These are phyloP conservation scores for Rhagoletis zephyria DNA, from an alignment of 1,140 invertebrate genomes.

Conservation along the genomic window DNA sequence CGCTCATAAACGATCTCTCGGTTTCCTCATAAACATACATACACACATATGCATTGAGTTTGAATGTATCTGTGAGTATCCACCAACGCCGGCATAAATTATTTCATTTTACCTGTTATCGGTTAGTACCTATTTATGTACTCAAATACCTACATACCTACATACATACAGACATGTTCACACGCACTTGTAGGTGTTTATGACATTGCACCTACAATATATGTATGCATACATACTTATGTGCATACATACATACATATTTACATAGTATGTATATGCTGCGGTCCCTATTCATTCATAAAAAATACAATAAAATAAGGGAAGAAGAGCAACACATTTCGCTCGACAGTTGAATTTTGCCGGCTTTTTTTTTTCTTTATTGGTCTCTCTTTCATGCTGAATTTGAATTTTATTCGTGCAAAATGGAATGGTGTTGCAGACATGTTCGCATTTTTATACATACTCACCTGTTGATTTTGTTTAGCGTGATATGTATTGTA, in stretches of 20 bases:
- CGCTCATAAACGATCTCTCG: neutral
- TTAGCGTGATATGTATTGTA: neutral
- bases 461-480: slow-evolving; percentile 12
- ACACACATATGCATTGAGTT: neutral
- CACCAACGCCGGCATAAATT: neutral
- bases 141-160: neutral
- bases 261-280: too few relatives aligned
- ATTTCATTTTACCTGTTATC: slow-evolving; percentile 30
- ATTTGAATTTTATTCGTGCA: neutral
- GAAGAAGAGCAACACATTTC: neutral
- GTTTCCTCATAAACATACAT: neutral
- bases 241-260: too few relatives aligned
- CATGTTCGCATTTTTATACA: neutral
- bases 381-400: neutral
- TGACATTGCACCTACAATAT: neutral
- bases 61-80: neutral
- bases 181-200: neutral
- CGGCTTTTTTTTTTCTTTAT: neutral
- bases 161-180: neutral
- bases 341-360: neutral
- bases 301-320: neutral
- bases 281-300: neutral
- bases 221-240: neutral
- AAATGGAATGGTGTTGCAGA: neutral
- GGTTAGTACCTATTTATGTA: neutral